phyloP scores from a whole-genome alignment of 2,888 invertebrate species.

The Bimastos eiseni region DNA sequence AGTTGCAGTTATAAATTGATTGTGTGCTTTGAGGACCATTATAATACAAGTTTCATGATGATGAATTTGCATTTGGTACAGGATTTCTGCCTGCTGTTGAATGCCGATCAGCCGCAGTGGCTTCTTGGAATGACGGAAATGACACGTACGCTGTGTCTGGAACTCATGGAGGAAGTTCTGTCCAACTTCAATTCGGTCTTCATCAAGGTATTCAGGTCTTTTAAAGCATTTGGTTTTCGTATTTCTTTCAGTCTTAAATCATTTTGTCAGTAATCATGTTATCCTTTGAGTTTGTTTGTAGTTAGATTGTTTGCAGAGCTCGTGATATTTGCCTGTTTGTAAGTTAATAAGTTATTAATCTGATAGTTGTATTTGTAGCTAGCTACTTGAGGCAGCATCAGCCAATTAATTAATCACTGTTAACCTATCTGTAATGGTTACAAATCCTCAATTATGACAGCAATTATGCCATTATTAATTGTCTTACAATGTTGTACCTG shows the following conservation, averaged over 20 bases:
- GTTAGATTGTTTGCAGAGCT: neutral
- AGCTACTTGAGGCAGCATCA: neutral
- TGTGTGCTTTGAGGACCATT: neutral
- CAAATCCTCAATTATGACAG: neutral
- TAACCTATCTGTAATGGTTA: neutral
- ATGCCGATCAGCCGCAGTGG: conserved; percentile 95
- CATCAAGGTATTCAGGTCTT: conserved; percentile 56
- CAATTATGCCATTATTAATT: neutral
- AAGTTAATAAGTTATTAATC: neutral
- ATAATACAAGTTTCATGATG: neutral
- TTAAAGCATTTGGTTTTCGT: neutral
- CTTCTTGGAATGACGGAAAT: conserved; percentile 93
- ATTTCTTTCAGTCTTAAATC: neutral
- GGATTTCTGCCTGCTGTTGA: conserved; percentile 94
- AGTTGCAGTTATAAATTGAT: neutral
- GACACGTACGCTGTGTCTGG: conserved; percentile 93
- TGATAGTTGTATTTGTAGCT: neutral
- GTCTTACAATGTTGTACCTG: neutral
- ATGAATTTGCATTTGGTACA: conserved; percentile 58
- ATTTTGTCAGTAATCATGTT: neutral
- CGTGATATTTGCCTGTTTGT: neutral
- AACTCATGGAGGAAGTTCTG: conserved; percentile 88
- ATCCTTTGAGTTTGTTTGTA: neutral
- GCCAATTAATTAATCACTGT: neutral
- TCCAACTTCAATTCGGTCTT: conserved; percentile 66